phyloP scores from a whole-genome alignment of 2,113 vertebrate genomes.

The Phylloscopus trochilus region DNA sequence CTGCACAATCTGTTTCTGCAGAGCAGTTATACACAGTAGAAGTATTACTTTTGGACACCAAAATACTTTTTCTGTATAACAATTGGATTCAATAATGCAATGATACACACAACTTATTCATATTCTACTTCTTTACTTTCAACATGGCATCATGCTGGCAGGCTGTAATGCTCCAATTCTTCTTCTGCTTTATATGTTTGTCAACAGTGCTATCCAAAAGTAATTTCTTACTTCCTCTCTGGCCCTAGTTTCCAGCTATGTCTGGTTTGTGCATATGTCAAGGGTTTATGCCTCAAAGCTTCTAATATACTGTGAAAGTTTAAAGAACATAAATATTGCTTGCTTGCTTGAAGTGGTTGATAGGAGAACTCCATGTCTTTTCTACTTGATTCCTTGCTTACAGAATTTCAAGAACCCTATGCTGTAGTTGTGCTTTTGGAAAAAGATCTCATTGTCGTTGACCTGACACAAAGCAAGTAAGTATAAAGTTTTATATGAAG shows the following conservation, averaged over 20 bases:
- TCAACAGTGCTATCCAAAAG: not conserved
- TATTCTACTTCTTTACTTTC: not conserved
- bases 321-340: not conserved
- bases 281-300: not conserved
- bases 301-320: not conserved
- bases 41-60: not conserved
- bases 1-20: not conserved
- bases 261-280: not conserved
- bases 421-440: slow-evolving; percentile 93
- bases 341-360: not conserved
- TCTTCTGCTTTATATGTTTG: not conserved
- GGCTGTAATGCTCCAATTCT: not conserved
- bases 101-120: not conserved
- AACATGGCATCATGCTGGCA: not conserved
- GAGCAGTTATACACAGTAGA: not conserved
- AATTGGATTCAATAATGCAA: not conserved
- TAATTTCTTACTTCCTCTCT: not conserved
- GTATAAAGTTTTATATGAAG: slow-evolving; percentile 46
- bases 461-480: slow-evolving; percentile 95
- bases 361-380: slow-evolving; percentile 10
- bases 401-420: slow-evolving; percentile 94
- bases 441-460: slow-evolving; percentile 93
- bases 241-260: not conserved
- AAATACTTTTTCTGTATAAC: not conserved
- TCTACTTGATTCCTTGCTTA: slow-evolving; percentile 2